Percentiles rank a stretch among this genome's conserved stretches.
phyloP scores from a whole-genome alignment of 2,113 vertebrate genomes.

The Mola mola region DNA sequence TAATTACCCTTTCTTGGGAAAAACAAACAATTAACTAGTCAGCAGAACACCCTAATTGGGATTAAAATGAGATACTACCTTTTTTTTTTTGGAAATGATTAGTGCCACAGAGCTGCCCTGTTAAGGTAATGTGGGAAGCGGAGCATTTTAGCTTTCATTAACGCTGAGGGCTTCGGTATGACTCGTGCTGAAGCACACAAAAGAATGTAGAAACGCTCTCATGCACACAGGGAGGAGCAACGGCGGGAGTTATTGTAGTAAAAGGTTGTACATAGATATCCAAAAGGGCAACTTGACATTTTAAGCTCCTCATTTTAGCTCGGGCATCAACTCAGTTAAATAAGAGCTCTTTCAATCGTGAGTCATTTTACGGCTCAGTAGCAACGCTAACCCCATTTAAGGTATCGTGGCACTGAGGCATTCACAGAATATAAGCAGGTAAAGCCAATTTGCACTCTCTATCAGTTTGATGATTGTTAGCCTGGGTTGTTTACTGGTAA shows the following conservation, averaged over 20 bases:
- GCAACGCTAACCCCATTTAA: conserved; percentile 67
- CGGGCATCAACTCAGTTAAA: conserved; percentile 34
- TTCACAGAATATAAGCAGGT: conserved; percentile 59
- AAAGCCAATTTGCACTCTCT: conserved; percentile 58
- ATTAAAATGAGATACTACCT: conserved; percentile 78
- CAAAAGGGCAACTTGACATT: conserved; percentile 69
- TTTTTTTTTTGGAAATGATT: conserved; percentile 73
- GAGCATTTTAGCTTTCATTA: conserved; percentile 66
- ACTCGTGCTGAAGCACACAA: conserved; percentile 11
- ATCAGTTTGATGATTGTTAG: conserved; percentile 56
- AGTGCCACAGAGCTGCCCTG: conserved; percentile 55
- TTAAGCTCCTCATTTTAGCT: conserved; percentile 69
- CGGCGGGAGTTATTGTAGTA: conserved; percentile 23
- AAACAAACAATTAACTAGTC: conserved; percentile 83
- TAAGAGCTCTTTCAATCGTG: conserved; percentile 45
- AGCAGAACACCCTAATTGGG: conserved; percentile 77
- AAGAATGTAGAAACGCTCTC: background rate
- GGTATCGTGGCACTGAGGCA: conserved; percentile 54
- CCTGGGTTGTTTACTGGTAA: conserved; percentile 63
- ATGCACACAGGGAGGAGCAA: conserved; percentile 14
- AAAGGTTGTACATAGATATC: conserved; percentile 39
- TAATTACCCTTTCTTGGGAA: conserved; percentile 76
- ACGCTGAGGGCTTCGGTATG: conserved; percentile 5
- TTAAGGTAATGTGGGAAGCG: conserved; percentile 65
- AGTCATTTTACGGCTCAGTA: conserved; percentile 50